A percentile compares a stretch with the other conserved stretches of the same genome.
These are phyloP conservation scores for Cassiopea andromeda DNA, from an alignment of 30 jellyfish, hydroid and myxozoan genomes.

Conservation along the genomic window DNA sequence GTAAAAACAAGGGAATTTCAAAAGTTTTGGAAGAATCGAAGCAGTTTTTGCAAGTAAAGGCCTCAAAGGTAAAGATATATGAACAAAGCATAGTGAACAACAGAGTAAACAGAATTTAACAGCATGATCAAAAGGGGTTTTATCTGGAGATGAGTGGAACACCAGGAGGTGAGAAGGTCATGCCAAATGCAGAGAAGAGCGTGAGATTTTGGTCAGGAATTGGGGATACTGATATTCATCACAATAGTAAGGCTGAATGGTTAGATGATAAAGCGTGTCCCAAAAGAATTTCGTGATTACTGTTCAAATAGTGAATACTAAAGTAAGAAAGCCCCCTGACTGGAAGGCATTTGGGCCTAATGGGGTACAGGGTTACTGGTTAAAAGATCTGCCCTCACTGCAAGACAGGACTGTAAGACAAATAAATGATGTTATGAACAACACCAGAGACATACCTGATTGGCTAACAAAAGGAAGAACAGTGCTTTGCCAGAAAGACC, in stretches of 20 bases:
- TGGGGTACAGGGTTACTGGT: constrained; percentile 34
- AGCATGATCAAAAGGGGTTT: background rate
- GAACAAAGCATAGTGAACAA: background rate
- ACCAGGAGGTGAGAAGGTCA: background rate
- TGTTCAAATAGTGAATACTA: background rate
- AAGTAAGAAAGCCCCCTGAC: constrained; percentile 6
- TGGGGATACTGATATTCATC: background rate
- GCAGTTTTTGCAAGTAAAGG: background rate
- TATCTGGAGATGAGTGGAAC: background rate
- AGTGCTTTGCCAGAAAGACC: constrained; percentile 34
- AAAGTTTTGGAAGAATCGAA: background rate
- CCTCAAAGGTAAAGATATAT: background rate
- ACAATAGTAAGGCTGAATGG: constrained; percentile 13
- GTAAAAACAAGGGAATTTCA: background rate
- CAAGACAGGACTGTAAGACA: constrained; percentile 23
- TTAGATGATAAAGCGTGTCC: background rate
- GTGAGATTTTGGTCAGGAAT: constrained; percentile 10
- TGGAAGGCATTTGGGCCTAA: constrained; percentile 59
- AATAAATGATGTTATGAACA: background rate
- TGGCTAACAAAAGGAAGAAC: constrained; percentile 52
- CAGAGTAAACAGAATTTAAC: background rate
- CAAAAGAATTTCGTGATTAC: background rate
- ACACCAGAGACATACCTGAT: background rate
- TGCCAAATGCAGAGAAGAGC: constrained; percentile 23
- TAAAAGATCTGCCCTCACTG: constrained; percentile 1